Evolutionary conservation across 2,113 vertebrate species (phyloP), one percentile per base, ranked within the genome.

Genomic region (Halichoerus grypus): DNA sequence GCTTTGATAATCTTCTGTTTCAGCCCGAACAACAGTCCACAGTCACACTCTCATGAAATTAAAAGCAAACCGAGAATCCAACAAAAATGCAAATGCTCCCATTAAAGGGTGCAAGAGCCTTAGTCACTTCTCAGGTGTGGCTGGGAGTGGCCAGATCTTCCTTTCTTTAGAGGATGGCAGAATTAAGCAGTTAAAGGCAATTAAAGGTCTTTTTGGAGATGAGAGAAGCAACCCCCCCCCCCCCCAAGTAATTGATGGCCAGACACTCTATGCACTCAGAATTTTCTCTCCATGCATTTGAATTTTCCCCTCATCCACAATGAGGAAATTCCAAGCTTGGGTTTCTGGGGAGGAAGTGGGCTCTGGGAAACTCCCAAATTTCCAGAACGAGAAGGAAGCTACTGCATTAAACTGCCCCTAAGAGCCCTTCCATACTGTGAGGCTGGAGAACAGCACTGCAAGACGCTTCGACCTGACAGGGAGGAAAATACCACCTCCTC

Each of bases 81-180:
- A 87, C 55, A 46, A 28, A 72, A 74, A 76, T 33, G 83, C 49
- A 36, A 80, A 95, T 39, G 65, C 18, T 74, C n/a, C 51, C 36
- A 57, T 92, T 55, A 95, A 90, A 97, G 89, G 53, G 57, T 49
- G 63, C 33, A 65, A 63, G 84, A 77, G 72, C 61, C 91, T 98
- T 87, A 95, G 92, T 96, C 93, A 83, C 39, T 92, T 67, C 87
- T 39, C 82, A 97, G 96, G 92, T 91, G 86, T 72, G 86, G 77
- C 51, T 21, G 57, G 96, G 95, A 89, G 90, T n/a, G 74, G 87
- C 61, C 63, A 36, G 74, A 49, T 55, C 24, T 57, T 82, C 77
- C 65, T 86, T 91, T 81, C 92, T 95, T 76, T 59, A 39, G 61
- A 95, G 67, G 18, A 55, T 7, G 92, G 92, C 92, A 96, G 83